Evolutionary conservation across 2,888 invertebrate species (phyloP).

Genomic region (Brachypterus glaber): DNA sequence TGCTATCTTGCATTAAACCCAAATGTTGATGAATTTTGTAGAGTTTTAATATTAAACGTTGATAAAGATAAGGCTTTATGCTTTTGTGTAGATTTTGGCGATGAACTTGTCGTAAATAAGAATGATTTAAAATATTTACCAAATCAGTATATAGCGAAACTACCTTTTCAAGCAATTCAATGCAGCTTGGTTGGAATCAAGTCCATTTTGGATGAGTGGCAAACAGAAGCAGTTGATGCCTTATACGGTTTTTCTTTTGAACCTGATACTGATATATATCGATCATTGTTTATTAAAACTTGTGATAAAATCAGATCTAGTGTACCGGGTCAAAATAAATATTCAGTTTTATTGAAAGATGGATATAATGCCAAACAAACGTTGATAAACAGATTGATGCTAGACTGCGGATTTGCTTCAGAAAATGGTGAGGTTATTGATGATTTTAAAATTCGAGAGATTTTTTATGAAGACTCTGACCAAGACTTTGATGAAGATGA

Average conservation of each 20-base stretch:
- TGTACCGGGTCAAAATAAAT: slow-evolving; percentile 42
- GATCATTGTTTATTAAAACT: slow-evolving; percentile 41
- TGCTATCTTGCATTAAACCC: slow-evolving; percentile 46
- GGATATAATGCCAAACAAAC: slow-evolving; percentile 38
- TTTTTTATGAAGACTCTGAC: slow-evolving; percentile 5
- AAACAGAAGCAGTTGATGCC: slow-evolving; percentile 45
- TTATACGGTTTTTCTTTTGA: slow-evolving; percentile 43
- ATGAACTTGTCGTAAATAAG: slow-evolving; percentile 40
- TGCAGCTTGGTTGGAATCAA: slow-evolving; percentile 48
- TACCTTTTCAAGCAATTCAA: slow-evolving; percentile 56
- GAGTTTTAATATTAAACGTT: slow-evolving; percentile 42
- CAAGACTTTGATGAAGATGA: slow-evolving; percentile 16
- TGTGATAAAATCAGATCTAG: slow-evolving; percentile 37
- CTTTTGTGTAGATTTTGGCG: slow-evolving; percentile 57
- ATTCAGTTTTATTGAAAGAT: slow-evolving; percentile 45
- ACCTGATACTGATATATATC: slow-evolving; percentile 36
- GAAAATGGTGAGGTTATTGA: slow-evolving; percentile 20
- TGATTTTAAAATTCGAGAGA: slow-evolving; percentile 22
- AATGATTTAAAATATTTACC: slow-evolving; percentile 43
- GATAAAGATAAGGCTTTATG: slow-evolving; percentile 42
- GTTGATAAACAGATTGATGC: slow-evolving; percentile 43
- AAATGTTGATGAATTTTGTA: slow-evolving; percentile 39
- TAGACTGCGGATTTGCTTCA: slow-evolving; percentile 44
- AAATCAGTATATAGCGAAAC: slow-evolving; percentile 41
- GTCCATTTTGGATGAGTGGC: slow-evolving; percentile 44